Evolutionary conservation across 2,113 vertebrate genomes (phyloP), one percentile per base, ranked within the genome.

Genomic region (Ondatra zibethicus): DNA sequence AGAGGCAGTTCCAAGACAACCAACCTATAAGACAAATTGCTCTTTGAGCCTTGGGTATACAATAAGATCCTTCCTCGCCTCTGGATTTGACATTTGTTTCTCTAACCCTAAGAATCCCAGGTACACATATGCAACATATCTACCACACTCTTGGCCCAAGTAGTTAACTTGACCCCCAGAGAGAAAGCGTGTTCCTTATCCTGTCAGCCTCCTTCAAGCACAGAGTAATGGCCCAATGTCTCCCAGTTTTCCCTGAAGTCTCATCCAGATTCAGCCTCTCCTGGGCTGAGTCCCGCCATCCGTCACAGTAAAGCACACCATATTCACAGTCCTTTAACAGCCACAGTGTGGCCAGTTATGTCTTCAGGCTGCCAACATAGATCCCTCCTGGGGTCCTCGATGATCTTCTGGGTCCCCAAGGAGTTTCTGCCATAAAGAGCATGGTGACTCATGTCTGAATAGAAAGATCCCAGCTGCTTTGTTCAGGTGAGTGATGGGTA

Each of bases 401-500:
- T 89, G 80, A 92, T 90, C 50, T 86, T 90, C 93, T 70, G 81
- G 36, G 55, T 94, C 85, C 81, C 55, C 55, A 91, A 61, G 91
- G 80, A 55, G n/a, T 87, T 91, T 72, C 81, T 84, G 85, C 61
- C 84, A 65, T 72, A 70, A 89, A 73, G 36, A 92, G 70, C 68
- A n/a, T 80, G 9, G 0, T 73, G 27, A 82, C 29, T 97, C 75
- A 70, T 93, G 45, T 87, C 45, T 85, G 63, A 58, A 82, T 47
- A 80, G 72, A 96, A 93, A 88, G 75, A 77, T 21, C 66, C 77
- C 85, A 85, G 70, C 68, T 97, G 78, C 87, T 92, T 82, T 86
- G 42, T 82, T 42, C 7, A 25, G 47, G 33, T 91, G 82, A 96
- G 19, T 90, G 73, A 82, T 52, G 42, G 3, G 58, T 66, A 21